These are phyloP conservation scores for Trichonephila clavata DNA, from an alignment of 1,140 invertebrate species.

Conservation along the genomic window DNA sequence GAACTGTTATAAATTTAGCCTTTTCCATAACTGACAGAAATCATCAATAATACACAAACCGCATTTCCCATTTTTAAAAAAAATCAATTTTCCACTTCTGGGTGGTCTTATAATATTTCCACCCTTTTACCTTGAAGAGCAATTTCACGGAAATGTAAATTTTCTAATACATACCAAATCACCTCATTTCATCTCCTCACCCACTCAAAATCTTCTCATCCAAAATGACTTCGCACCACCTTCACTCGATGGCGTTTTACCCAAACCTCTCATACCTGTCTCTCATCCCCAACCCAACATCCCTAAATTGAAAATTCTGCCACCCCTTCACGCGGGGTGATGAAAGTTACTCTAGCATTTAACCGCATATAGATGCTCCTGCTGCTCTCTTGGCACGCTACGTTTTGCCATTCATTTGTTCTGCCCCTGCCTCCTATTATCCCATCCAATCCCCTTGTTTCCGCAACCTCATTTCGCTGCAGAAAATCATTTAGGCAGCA, in stretches of 20 bases:
- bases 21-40: too few relatives aligned
- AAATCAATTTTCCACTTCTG: background rate
- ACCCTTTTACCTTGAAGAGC: background rate
- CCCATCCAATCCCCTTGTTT: conserved; percentile 14
- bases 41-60: background rate
- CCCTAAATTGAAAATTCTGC: background rate
- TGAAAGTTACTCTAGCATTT: background rate
- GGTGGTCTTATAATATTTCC: background rate
- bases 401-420: conserved; percentile 1
- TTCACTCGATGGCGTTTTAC: background rate
- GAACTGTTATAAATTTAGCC: too few relatives aligned
- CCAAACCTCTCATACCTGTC: background rate
- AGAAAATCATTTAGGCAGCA: conserved; percentile 39
- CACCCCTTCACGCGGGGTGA: background rate
- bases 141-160: background rate
- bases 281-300: background rate
- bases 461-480: background rate
- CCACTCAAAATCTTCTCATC: background rate
- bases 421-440: background rate
- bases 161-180: background rate
- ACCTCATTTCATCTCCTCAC: background rate
- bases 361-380: background rate
- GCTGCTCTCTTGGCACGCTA: background rate
- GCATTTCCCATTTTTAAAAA: background rate
- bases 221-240: background rate